Evolutionary conservation across 1,140 invertebrate genomes (phyloP).

Genomic region (Bombus ignitus): DNA sequence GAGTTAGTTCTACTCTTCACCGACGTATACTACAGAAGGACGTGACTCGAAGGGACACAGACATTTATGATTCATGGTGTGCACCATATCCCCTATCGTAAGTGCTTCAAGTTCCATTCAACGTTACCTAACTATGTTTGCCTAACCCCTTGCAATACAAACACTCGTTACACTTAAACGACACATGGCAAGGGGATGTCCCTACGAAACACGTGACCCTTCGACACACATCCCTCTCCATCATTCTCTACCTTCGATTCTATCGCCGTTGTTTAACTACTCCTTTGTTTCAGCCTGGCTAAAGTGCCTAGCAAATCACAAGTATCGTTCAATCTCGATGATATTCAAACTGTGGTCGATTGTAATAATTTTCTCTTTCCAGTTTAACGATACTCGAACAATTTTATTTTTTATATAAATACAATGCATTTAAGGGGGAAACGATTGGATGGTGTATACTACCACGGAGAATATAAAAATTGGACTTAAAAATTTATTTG

Average conservation of each 20-base stretch:
- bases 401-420: neutral
- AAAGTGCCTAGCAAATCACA: neutral
- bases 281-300: neutral
- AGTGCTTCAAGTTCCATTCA: conserved; percentile 51
- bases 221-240: neutral
- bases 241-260: conserved; percentile 2
- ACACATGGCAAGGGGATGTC: conserved; percentile 38
- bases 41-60: conserved; percentile 42
- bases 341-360: neutral
- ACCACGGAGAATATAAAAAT: too few species aligned
- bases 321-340: neutral
- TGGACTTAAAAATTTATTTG: too few species aligned
- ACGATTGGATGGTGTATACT: too few species aligned
- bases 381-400: neutral
- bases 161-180: conserved; percentile 55
- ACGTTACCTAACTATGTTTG: conserved; percentile 49
- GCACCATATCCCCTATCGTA: conserved; percentile 35
- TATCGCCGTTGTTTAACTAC: conserved; percentile 10
- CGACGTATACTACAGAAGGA: conserved; percentile 1
- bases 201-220: conserved; percentile 22
- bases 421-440: neutral
- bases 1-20: conserved; percentile 23
- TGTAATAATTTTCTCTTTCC: neutral
- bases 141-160: conserved; percentile 48
- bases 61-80: conserved; percentile 47